Conservation (phyloP, 2,113 vertebrate genomes). For the Albula glossodonta region DNA sequence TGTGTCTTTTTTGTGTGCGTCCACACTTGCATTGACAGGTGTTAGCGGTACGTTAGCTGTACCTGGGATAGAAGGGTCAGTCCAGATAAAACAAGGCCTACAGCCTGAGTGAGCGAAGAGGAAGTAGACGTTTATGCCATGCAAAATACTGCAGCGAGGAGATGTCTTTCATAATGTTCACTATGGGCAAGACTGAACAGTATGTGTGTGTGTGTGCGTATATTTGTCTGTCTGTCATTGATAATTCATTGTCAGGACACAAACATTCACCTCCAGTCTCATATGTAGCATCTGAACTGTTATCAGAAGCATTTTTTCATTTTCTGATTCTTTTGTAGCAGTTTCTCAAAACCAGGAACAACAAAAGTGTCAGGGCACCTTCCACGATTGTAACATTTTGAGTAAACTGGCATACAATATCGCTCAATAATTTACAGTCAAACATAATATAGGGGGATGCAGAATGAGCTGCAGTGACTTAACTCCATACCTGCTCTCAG, state of each 20-base stretch:
- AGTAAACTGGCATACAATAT: neutral
- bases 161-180: conserved; percentile 15
- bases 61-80: neutral
- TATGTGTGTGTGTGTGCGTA: neutral
- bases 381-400: neutral
- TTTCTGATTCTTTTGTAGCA: neutral
- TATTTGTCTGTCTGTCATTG: neutral
- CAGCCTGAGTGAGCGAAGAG: no score
- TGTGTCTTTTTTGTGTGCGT: no score
- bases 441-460: neutral
- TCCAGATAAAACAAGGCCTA: neutral
- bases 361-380: neutral
- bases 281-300: neutral
- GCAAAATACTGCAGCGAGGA: neutral
- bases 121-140: no score
- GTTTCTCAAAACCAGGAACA: neutral
- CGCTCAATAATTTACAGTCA: neutral
- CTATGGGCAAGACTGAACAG: conserved; percentile 30
- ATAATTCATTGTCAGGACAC: neutral
- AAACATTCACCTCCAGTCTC: neutral
- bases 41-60: neutral
- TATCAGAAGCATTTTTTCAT: neutral
- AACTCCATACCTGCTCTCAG: neutral
- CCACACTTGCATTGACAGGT: neutral
- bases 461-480: neutral